Evolutionary conservation across 2,797 vertebrate genomes (phyloP).

Genomic region (Amazona ochrocephala): DNA sequence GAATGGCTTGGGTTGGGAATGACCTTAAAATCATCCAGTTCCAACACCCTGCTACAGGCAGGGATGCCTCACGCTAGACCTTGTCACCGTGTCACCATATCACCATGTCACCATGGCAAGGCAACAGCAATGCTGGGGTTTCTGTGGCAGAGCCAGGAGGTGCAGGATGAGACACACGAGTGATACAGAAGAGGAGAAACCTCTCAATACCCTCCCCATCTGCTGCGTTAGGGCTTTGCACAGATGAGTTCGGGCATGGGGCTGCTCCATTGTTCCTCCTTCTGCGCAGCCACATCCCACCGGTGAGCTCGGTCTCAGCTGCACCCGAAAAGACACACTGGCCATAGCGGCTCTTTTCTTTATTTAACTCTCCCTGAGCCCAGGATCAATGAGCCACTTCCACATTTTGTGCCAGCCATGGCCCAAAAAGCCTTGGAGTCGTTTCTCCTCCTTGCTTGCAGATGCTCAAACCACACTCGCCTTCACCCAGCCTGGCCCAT

Average conservation of each 20-base stretch:
- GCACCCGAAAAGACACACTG: neutral
- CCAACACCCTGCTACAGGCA: neutral
- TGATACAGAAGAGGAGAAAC: neutral
- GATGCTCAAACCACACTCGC: conserved; percentile 55
- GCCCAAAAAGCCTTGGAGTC: neutral
- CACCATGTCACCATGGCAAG: neutral
- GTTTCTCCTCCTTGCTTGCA: conserved; percentile 11
- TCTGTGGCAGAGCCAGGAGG: conserved; percentile 72
- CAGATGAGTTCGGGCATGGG: rapidly evolving
- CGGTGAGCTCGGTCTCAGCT: neutral
- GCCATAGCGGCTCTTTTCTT: neutral
- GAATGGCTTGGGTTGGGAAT: neutral
- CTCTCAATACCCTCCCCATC: neutral
- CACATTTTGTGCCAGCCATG: neutral
- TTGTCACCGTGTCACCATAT: neutral
- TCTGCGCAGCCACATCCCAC: neutral
- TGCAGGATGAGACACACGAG: neutral
- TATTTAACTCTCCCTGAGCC: neutral
- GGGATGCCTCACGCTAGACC: neutral
- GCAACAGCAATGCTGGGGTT: conserved; percentile 73
- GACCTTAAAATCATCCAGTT: neutral
- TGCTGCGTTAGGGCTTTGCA: neutral
- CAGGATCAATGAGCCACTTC: conserved; percentile 5
- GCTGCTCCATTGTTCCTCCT: neutral
- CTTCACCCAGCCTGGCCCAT: neutral